A percentile compares a stretch with the other conserved stretches of the same genome.
Evolutionary conservation across 2,113 vertebrate genomes (phyloP).

Genomic region (Sphaerodactylus townsendi): DNA sequence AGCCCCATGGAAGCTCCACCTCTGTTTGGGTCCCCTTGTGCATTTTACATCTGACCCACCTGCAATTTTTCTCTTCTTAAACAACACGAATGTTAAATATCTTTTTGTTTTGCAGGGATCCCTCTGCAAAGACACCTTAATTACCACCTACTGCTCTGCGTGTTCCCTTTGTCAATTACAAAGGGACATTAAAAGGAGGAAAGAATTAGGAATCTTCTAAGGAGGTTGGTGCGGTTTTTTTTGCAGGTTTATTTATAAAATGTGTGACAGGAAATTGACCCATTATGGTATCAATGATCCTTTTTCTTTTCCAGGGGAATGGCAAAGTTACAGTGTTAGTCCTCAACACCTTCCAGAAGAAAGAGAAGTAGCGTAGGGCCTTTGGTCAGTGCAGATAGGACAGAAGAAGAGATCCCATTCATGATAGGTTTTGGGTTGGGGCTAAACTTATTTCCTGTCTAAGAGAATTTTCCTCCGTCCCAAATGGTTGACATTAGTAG

Average conservation of each 20-base stretch:
- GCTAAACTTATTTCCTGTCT: no score
- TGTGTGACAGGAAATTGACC: background rate
- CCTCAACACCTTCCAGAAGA: no score
- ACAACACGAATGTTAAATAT: background rate
- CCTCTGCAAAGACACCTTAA: conserved; percentile 7
- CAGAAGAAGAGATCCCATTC: no score
- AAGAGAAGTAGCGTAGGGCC: no score
- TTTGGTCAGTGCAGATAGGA: no score
- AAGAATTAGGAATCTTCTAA: conserved; percentile 51
- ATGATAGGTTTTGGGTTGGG: no score
- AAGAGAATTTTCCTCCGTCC: no score
- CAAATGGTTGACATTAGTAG: no score
- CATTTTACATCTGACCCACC: background rate
- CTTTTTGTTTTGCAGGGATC: conserved; percentile 20
- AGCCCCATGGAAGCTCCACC: no score
- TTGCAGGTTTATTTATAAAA: background rate
- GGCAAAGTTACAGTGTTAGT: background rate
- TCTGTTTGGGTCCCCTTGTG: background rate
- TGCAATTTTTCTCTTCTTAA: background rate
- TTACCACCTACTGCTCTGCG: rapidly evolving
- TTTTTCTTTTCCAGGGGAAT: no score
- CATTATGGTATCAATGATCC: background rate
- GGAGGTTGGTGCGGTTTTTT: background rate
- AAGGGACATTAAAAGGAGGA: conserved; percentile 71
- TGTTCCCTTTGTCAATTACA: conserved; percentile 73